Base-by-base conservation (phyloP, 2,113 vertebrate species). In the Brevimyrus niger region DNA sequence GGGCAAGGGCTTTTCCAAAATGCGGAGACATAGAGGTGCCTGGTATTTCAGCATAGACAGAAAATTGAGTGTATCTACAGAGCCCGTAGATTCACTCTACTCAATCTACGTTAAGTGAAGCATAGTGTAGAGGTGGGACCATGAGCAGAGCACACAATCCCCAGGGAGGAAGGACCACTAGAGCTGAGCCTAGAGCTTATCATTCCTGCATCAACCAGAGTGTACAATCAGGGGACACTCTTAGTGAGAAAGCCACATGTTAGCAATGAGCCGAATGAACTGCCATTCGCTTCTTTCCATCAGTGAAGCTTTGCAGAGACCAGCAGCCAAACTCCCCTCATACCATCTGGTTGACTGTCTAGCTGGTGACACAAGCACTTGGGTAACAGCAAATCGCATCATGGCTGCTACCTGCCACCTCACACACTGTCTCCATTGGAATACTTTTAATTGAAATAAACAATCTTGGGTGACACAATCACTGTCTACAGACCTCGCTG, bases 101-200 rank as follows among this genome's bases (percentile, higher is more conserved):
- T 88, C 89, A 51, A 91, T 42, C 27, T 91, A 0, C 1, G 61
- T 88, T 88, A 88, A 85, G 69, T 61, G 61, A 91, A 48, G 83
- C 1, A 89, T 1, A 42, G 87, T 6, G 46, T 27, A 88, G 44
- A 76, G 21, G 47, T n/a, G 1, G 23, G 44, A 44, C 82, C 8
- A 10, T 84, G 82, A 15, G 88, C 87, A 83, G 50, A 58, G 69
- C 89, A 53, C 58, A 90, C 7, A 46, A 31, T 46, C 38, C 15
- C 88, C 31, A 55, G 76, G 84, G 58, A 38, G 82, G 58, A 44
- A 17, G n/a, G 82, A 84, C 51, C 35, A 90, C 51, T 88, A 88
- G 55, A 21, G 58, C 58, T 1, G 44, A 46, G 35, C 47, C 88
- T 58, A 42, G 11, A 31, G 65, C 65, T 46, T 10, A 86, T 35